Percentiles rank a stretch among this genome's conserved stretches.
Evolutionary conservation across 2,113 vertebrate species (phyloP).

Genomic region (Catharus bicknelli): DNA sequence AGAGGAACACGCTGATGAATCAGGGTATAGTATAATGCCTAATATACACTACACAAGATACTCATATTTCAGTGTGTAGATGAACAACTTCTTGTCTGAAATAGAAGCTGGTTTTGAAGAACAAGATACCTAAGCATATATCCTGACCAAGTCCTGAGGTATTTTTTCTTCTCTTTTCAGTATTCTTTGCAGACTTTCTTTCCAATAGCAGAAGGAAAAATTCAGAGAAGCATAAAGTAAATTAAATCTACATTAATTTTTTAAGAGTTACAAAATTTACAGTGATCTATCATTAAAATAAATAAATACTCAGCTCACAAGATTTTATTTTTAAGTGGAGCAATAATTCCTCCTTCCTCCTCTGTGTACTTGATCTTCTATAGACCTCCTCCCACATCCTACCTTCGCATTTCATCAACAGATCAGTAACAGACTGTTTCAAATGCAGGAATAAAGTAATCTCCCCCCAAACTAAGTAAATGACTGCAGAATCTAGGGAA

Average conservation of each 20-base stretch:
- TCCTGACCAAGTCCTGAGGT: not conserved
- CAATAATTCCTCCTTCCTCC: not conserved
- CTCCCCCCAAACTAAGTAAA: not conserved
- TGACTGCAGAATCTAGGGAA: not conserved
- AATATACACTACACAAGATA: not conserved
- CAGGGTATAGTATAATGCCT: not conserved
- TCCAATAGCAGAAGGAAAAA: not conserved
- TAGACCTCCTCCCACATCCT: not conserved
- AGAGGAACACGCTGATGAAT: rapidly evolving
- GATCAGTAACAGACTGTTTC: not conserved
- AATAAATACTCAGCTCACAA: not conserved
- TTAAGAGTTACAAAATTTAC: not conserved
- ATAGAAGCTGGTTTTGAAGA: not conserved
- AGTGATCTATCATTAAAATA: not conserved
- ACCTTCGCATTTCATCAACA: not conserved
- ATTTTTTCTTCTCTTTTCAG: not conserved
- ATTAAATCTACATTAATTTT: not conserved
- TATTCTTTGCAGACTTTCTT: not conserved
- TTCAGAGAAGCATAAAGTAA: not conserved
- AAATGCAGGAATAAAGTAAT: not conserved
- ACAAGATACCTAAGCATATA: not conserved
- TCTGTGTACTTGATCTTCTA: not conserved
- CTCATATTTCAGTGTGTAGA: not conserved
- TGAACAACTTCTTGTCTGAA: not conserved
- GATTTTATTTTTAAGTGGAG: not conserved